Evolutionary conservation across 1,140 invertebrate genomes (phyloP), one percentile per base, ranked within the genome.

Genomic region (Drosophila malerkotliana): DNA sequence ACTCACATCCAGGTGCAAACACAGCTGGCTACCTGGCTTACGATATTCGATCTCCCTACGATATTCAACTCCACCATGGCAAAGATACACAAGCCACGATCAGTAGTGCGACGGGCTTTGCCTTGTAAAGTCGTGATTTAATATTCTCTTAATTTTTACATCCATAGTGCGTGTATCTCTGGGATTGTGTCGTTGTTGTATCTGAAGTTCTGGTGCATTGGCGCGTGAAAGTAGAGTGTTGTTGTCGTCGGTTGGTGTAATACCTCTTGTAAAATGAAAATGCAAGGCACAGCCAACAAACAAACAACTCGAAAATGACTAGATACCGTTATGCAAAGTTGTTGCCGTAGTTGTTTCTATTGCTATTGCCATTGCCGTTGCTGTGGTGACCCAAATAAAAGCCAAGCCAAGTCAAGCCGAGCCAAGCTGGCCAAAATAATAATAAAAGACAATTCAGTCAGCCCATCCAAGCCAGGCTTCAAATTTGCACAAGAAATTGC

Each of bases 271-370:
- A 41, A 28, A 48, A 32, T 49, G 5, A 26, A 61, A 51, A 51
- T 66, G 26, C 45, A 51, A 37, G 57, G 9, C 45, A 44, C 37
- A 60, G 26, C 49, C 48, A 56, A 71, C 34, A 58, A 71, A 63
- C 69, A 63, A 57, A 60, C 59, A 57, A 75, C 52, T 55, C 73
- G 39, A 57, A 77, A 57, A 56, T 54, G 32, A 28, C 56, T 74
- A 54, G 47, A 54, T 72, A 64, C 81, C 77, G 81, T 85, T 85
- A 85, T 78, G 81, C 81, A 85, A 85, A 85, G 73, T 71, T 71
- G 58, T 68, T 72, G 63, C 52, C 57, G 41, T 45, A 64, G 68
- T 74, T 76, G 56, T 58, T 77, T 53, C 41, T 44, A 18, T 44
- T 44, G 41, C 41, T 12, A 8, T 32, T 59, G 61, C 57, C 59